Percentiles rank a stretch among this genome's conserved stretches.
These are phyloP conservation scores for Oostethus manadensis DNA, from an alignment of 2,113 vertebrate species.

Conservation along the genomic window DNA sequence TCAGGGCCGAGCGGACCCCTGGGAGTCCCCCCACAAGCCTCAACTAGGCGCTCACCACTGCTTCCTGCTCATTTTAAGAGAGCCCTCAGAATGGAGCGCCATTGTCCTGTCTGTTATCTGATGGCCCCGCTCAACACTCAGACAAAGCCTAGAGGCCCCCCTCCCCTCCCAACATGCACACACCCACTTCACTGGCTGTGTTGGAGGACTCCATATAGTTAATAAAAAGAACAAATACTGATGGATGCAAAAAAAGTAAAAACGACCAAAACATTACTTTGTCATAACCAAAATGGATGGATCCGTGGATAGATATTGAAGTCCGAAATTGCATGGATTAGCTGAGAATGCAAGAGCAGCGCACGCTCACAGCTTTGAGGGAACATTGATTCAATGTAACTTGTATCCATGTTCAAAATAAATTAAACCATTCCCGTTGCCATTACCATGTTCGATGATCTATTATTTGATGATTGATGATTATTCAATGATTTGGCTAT, in stretches of 20 bases:
- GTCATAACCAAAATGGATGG: too few relatives aligned
- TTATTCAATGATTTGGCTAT: too few relatives aligned
- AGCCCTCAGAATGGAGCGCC: conserved; percentile 68
- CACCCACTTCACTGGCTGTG: conserved; percentile 31
- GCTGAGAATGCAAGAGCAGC: too few relatives aligned
- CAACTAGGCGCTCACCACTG: conserved; percentile 59
- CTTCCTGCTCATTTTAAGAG: conserved; percentile 79
- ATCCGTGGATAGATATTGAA: too few relatives aligned
- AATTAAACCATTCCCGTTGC: too few relatives aligned
- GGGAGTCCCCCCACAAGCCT: conserved; percentile 69
- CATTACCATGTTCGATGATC: too few relatives aligned
- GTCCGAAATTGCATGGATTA: too few relatives aligned
- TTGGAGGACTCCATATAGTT: conserved; percentile 29
- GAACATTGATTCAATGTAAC: too few relatives aligned
- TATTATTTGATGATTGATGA: too few relatives aligned
- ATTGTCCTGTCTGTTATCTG: conserved; percentile 79
- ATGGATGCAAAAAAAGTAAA: conserved; percentile 11
- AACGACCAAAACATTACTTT: not conserved
- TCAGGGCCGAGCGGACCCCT: conserved; percentile 71
- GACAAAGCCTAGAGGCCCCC: conserved; percentile 66
- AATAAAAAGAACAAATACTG: conserved; percentile 29
- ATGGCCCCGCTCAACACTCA: conserved; percentile 69
- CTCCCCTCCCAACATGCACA: not conserved
- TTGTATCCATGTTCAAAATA: too few relatives aligned
- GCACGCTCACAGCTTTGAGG: too few relatives aligned